These are phyloP conservation scores for Calameuta idolon DNA, from an alignment of 2,888 invertebrate genomes.

Conservation along the genomic window DNA sequence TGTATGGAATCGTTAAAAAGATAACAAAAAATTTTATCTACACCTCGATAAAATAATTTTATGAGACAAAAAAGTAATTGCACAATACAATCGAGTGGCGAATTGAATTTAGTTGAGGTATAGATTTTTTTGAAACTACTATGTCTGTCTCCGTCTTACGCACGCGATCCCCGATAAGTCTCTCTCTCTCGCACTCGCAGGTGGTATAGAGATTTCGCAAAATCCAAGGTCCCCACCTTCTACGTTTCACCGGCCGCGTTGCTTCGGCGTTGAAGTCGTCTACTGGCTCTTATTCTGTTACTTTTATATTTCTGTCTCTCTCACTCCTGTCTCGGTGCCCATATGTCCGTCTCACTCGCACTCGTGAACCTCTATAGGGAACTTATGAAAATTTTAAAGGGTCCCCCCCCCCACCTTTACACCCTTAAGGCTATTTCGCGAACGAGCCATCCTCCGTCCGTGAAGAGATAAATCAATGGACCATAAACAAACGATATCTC, in stretches of 20 bases:
- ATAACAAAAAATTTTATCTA: neutral
- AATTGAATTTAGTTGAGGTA: neutral
- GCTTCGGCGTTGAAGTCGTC: neutral
- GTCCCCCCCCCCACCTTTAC: neutral
- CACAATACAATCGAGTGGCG: neutral
- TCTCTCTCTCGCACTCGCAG: neutral
- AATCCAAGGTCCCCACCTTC: neutral
- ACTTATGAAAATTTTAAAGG: neutral
- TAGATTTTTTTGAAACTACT: neutral
- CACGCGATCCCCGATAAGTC: neutral
- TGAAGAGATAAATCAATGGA: constrained; percentile 65
- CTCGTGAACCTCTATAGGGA: neutral
- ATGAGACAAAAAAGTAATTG: neutral
- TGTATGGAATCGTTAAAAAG: neutral
- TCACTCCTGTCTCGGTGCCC: neutral
- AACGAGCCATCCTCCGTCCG: constrained; percentile 37
- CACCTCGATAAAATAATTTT: neutral
- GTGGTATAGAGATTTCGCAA: neutral
- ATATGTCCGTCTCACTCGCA: neutral
- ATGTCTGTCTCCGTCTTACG: neutral
- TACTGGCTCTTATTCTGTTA: neutral
- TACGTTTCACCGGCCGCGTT: neutral
- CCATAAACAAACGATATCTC: constrained; percentile 67
- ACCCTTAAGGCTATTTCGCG: constrained; percentile 29
- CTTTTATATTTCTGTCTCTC: neutral